phyloP scores from a whole-genome alignment of 1,140 invertebrate species.

The Orius laevigatus region DNA sequence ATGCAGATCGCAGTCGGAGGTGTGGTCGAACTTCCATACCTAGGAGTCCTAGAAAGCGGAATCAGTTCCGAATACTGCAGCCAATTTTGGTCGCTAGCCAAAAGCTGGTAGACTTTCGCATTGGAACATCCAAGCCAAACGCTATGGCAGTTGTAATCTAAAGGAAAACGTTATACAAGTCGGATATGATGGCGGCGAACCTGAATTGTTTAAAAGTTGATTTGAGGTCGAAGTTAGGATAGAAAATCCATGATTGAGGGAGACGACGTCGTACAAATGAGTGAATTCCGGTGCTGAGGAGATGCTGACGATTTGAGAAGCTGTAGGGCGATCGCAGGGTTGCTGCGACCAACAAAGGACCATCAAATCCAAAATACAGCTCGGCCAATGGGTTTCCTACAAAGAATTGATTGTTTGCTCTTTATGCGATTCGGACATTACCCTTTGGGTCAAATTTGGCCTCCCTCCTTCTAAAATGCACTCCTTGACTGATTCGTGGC shows the following conservation, averaged over 20 bases:
- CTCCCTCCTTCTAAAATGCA: conserved; percentile 86
- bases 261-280: conserved; percentile 66
- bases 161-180: neutral
- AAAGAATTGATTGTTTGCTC: conserved; percentile 9
- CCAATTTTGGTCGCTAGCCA: conserved; percentile 21
- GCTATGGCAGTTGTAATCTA: conserved; percentile 15
- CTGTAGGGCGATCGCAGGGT: conserved; percentile 71
- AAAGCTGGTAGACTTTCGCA: conserved; percentile 20
- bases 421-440: conserved; percentile 25
- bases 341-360: conserved; percentile 86
- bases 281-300: conserved; percentile 84
- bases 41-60: neutral
- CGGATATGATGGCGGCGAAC: neutral
- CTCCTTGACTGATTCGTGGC: conserved; percentile 90
- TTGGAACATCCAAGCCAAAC: conserved; percentile 23
- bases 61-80: conserved; percentile 20
- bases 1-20: conserved; percentile 21
- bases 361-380: conserved; percentile 87
- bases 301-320: conserved; percentile 84
- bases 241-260: conserved; percentile 39
- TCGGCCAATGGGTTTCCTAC: conserved; percentile 63
- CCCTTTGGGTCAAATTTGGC: conserved; percentile 67
- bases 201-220: conserved; percentile 7
- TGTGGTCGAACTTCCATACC: conserved; percentile 12
- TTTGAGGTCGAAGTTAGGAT: conserved; percentile 30